Base-by-base conservation (phyloP, 1,140 invertebrate genomes). In the Galleria mellonella region DNA sequence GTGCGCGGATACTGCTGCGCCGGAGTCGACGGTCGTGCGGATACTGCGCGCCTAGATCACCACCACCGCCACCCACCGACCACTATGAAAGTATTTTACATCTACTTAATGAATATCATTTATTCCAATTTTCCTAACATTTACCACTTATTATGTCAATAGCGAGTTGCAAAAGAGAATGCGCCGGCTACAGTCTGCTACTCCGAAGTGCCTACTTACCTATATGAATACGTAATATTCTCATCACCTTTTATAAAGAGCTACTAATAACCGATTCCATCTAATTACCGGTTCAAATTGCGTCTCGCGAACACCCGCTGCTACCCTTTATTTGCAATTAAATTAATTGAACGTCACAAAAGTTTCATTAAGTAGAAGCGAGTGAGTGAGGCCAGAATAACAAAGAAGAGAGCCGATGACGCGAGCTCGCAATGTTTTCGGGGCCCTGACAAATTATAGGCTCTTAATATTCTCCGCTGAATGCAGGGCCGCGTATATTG, bases 61-160 rank as follows among this genome's bases (percentile, higher is more conserved):
- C 57, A 54, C 51, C 55, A 61, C 51, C 17, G 6, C 17, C 17
- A 23, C 17, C 17, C 47, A 32, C 51, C 53, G 40, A 62, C 67
- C 72, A 60, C 50, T 67, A 77, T 74, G 76, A 81, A 81, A 81
- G 76, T 77, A 53, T 61, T 55, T 55, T 62, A 62, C 54, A 66
- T 57, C 58, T 63, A 23, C 17, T 3, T 23, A 68, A 66, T 73
- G 67, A 71, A 74, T 70, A 68, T 72, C 67, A 72, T 69, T 69
- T 69, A 70, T 57, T 51, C 56, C 44, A 51, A 54, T 54, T 57
- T 57, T 59, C 58, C 56, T 69, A 74, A 66, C 59, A 67, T 64
- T 62, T 66, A 60, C 61, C 58, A 64, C 52, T 49, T 70, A 61
- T 69, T 70, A 67, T 68, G 62, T 67, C 57, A 65, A 67, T 55